A percentile compares a stretch with the other conserved stretches of the same genome.
Evolutionary conservation across 2,888 invertebrate genomes (phyloP).

Genomic region (Hydrotaea cyrtoneurina): DNA sequence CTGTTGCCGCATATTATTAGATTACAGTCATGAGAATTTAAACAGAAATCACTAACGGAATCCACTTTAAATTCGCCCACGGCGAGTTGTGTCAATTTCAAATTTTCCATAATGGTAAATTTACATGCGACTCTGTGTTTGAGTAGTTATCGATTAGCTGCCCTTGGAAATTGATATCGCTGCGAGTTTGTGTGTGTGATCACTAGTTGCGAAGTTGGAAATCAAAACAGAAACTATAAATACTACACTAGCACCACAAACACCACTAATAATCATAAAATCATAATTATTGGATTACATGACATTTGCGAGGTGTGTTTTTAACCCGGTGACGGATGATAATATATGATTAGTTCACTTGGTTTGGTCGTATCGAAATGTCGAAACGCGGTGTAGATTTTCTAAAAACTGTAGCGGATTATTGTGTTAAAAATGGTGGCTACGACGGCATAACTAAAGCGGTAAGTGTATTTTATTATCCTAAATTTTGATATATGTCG

Average conservation of each 20-base stretch:
- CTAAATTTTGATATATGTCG: not conserved
- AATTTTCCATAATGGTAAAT: slow-evolving; percentile 38
- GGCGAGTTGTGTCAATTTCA: slow-evolving; percentile 71
- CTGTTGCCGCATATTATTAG: slow-evolving; percentile 72
- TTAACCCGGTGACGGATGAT: not conserved
- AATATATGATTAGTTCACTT: too few relatives aligned
- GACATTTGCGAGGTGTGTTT: not conserved
- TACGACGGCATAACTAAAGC: slow-evolving; percentile 64
- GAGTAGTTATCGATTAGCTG: slow-evolving; percentile 9
- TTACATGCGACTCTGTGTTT: not conserved
- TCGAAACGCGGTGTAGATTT: slow-evolving; percentile 76
- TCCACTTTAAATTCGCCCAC: slow-evolving; percentile 72
- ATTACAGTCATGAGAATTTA: slow-evolving; percentile 64
- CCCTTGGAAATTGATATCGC: too few relatives aligned
- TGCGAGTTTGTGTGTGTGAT: not conserved
- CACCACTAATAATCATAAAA: too few relatives aligned
- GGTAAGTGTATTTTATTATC: slow-evolving; percentile 37
- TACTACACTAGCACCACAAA: too few relatives aligned
- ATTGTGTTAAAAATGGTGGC: slow-evolving; percentile 70
- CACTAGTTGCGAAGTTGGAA: slow-evolving; percentile 63
- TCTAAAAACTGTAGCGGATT: slow-evolving; percentile 79
- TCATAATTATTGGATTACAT: too few relatives aligned
- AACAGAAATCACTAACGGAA: slow-evolving; percentile 70
- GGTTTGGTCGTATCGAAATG: slow-evolving; percentile 58
- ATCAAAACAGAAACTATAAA: slow-evolving; percentile 68